These are phyloP conservation scores for Antidorcas marsupialis DNA, from an alignment of 2,113 vertebrate genomes.

Conservation along the genomic window DNA sequence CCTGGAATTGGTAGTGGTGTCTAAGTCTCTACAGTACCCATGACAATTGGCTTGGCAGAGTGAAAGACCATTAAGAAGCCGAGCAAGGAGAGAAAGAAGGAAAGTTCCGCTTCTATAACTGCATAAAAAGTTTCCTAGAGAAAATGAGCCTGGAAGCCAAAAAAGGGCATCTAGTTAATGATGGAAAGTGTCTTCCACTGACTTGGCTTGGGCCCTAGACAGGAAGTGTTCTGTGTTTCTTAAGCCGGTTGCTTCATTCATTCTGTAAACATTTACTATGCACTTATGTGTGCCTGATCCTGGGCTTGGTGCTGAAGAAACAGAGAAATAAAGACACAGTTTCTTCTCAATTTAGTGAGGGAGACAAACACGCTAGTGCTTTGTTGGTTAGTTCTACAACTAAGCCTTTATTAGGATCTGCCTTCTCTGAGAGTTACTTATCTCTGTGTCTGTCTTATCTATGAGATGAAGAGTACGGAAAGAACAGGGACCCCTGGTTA, in stretches of 20 bases:
- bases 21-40: slow-evolving; percentile 36
- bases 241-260: neutral
- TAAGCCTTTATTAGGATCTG: neutral
- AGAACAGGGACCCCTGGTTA: neutral
- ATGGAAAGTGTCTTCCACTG: neutral
- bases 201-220: neutral
- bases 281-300: neutral
- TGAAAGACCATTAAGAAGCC: slow-evolving; percentile 36
- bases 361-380: neutral
- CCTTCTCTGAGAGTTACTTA: neutral
- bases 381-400: neutral
- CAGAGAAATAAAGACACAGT: neutral
- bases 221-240: neutral
- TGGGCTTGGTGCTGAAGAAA: neutral
- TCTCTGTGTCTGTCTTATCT: neutral
- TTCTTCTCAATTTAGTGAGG: neutral
- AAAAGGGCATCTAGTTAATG: slow-evolving; percentile 22
- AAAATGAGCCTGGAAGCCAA: neutral
- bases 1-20: neutral
- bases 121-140: slow-evolving; percentile 7
- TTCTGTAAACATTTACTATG: neutral
- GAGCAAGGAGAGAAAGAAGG: neutral
- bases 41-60: slow-evolving; percentile 44
- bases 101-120: neutral
- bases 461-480: neutral